Evolutionary conservation across 2,888 invertebrate species (phyloP), one percentile per base, ranked within the genome.

Genomic region (Marronus borbonicus): DNA sequence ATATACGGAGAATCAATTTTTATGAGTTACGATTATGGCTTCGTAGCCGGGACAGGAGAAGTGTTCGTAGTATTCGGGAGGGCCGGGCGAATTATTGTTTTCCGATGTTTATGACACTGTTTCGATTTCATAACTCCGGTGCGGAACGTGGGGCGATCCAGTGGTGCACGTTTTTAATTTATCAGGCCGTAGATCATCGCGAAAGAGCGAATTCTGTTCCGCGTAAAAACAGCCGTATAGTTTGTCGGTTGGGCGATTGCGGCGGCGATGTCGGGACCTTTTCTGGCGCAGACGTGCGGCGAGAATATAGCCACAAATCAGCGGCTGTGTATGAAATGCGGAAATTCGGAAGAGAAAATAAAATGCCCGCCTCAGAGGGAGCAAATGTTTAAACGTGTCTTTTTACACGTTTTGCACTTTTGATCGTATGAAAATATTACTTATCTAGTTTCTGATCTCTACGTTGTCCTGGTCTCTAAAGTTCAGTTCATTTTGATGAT

Each of bases 81-180:
- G 83, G 68, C 28, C 20, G 1, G 82, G 84, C 83, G 85, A 89
- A 88, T 89, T 89, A 89, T 89, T 88, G 89, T 89, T 89, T 89
- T 87, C 86, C 89, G 84, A 89, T 89, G 89, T 89, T 89, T 89
- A 89, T 88, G 89, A 86, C 86, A 85, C 88, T 87, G 88, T 88
- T 89, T 89, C 89, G 88, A 89, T 89, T 89, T 89, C 89, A 89
- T 89, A 89, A 88, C 88, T 87, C 86, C 86, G 7, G 55, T 39
- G 60, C 85, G 84, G 86, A 86, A 85, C 86, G 85, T 83, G 84
- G 85, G 85, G 84, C 64, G 83, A 83, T 83, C 83, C 83, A 84
- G 31, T 28, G 85, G 86, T 86, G 87, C 87, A 88, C 88, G 88
- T 89, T 89, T 89, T 89, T 89, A 89, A 89, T 89, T 89, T 89